Evolutionary conservation across 2,888 invertebrate genomes (phyloP), one percentile per base, ranked within the genome.

Genomic region (Apomyelois bistriatella): DNA sequence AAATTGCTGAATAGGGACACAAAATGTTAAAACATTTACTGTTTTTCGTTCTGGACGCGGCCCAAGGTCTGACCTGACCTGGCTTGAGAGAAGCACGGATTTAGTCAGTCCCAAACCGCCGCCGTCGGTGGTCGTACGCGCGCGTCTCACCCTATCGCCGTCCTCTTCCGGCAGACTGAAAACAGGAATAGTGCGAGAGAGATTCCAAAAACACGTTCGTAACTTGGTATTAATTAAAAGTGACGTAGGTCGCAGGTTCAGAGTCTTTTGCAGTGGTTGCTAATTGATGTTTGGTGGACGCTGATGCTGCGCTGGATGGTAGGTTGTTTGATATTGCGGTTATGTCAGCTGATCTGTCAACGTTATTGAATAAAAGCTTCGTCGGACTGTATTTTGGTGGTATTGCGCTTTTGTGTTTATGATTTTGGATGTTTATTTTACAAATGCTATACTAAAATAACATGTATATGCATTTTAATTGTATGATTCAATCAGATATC

Each of bases 41-140:
- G n/a, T n/a, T 65, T 66, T 70, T 70, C 72, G 68, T 73, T 65
- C 59, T 80, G 77, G 57, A 75, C 80, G 68, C 70, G 58, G 61
- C 84, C 70, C 70, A 64, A 73, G 63, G 60, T 58, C 67, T 83
- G 86, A 84, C 85, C 89, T 88, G 89, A 89, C 90, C 90, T 82
- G 84, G 76, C 78, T 72, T 74, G 75, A 77, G 80, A 78, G 70
- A 66, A 71, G 82, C 88, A 84, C 83, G 88, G 90, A 89, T 89
- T 90, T 86, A 90, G 89, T 90, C 81, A 82, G 83, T 76, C 77
- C 78, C 82, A 86, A 82, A 83, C 77, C 80, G 77, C 79, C 79
- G 68, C 66, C 75, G 81, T 72, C 66, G 75, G 77, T 83, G 84
- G 82, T 65, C 73, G 85, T 79, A 65, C 70, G 65, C 65, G 53